Evolutionary conservation across 2,113 vertebrate species (phyloP).

Genomic region (Coreoperca whiteheadi): DNA sequence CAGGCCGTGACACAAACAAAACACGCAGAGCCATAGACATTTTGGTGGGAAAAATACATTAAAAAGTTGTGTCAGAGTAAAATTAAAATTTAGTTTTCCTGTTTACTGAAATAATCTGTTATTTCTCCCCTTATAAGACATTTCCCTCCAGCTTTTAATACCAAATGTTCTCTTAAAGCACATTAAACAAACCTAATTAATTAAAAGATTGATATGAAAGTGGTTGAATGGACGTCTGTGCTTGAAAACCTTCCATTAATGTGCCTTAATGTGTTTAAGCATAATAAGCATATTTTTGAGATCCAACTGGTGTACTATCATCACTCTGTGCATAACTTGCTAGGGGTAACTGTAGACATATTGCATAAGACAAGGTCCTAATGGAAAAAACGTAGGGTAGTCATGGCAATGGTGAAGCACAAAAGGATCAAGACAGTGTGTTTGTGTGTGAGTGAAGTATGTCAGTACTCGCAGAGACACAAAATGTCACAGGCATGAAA

Average conservation of each 20-base stretch:
- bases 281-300: neutral
- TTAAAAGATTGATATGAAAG: neutral
- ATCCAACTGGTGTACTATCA: neutral
- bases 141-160: neutral
- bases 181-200: neutral
- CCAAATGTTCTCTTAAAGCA: neutral
- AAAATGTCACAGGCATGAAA: neutral
- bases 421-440: conserved; percentile 11
- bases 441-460: neutral
- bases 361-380: conserved; percentile 3
- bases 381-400: neutral
- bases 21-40: neutral
- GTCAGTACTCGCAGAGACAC: neutral
- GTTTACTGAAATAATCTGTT: neutral
- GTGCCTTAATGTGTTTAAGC: neutral
- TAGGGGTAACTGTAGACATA: neutral
- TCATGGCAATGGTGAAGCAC: conserved; percentile 18
- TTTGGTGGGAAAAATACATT: neutral
- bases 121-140: neutral
- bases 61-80: no score
- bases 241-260: neutral
- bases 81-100: neutral
- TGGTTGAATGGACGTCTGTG: neutral
- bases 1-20: neutral
- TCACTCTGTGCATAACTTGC: conserved; percentile 1